Percentiles rank a stretch among this genome's conserved stretches.
Conservation (phyloP, 2,888 invertebrate genomes). For the Heliconius erato region DNA sequence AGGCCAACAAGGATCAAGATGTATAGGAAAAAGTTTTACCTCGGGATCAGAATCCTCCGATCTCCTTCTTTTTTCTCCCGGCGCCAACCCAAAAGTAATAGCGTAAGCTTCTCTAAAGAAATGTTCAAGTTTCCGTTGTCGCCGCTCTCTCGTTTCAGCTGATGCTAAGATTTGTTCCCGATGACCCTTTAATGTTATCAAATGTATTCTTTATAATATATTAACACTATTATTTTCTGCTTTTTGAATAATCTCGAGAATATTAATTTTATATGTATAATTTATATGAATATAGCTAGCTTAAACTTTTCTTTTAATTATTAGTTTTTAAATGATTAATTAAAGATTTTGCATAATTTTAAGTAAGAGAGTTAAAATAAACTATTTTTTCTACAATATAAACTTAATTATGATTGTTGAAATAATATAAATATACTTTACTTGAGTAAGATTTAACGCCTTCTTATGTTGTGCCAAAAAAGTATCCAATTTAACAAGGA, state of each 20-base stretch:
- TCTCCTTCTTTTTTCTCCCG: conserved; percentile 92
- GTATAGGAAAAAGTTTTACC: conserved; percentile 69
- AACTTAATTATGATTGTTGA: conserved; percentile 52
- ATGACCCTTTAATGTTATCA: conserved; percentile 78
- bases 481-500: conserved; percentile 93
- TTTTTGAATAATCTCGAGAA: neutral
- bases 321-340: too few species aligned
- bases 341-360: too few species aligned
- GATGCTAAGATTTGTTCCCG: conserved; percentile 95
- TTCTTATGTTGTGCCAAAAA: conserved; percentile 94
- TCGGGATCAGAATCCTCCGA: conserved; percentile 92
- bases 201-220: neutral
- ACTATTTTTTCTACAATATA: neutral
- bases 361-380: too few species aligned
- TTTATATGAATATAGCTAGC: neutral
- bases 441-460: conserved; percentile 90
- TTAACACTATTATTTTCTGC: too few species aligned
- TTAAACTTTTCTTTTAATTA: neutral
- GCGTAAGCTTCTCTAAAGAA: conserved; percentile 99
- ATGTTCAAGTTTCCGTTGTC: conserved; percentile 96
- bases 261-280: neutral
- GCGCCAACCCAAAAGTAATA: conserved; percentile 94
- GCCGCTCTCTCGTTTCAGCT: conserved; percentile 96
- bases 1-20: neutral
- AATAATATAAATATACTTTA: conserved; percentile 58